These are phyloP conservation scores for Mizuhopecten yessoensis DNA, from an alignment of 1,140 invertebrate species.

Conservation along the genomic window DNA sequence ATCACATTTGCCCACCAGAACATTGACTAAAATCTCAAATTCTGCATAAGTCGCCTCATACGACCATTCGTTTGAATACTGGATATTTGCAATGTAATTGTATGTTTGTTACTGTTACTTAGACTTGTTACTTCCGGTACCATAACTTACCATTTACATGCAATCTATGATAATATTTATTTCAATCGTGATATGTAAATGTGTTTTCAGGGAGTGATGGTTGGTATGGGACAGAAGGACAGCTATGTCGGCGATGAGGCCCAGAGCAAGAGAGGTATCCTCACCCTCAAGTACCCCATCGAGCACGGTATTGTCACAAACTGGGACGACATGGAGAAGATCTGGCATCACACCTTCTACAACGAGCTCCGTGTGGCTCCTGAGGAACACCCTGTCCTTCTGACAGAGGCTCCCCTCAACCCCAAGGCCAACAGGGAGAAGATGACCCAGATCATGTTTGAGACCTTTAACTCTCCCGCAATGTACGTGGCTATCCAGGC, in stretches of 20 bases:
- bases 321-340: constrained; percentile 93
- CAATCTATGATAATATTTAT: too few species aligned
- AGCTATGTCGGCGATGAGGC: constrained; percentile 83
- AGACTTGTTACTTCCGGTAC: too few species aligned
- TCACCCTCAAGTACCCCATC: constrained; percentile 84
- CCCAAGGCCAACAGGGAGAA: constrained; percentile 75
- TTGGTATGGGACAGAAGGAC: constrained; percentile 94
- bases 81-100: too few species aligned
- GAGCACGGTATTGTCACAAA: constrained; percentile 85
- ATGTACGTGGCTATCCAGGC: constrained; percentile 94
- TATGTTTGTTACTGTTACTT: too few species aligned
- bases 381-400: constrained; percentile 79
- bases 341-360: constrained; percentile 89
- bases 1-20: too few species aligned
- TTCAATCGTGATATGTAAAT: too few species aligned
- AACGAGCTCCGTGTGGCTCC: constrained; percentile 94
- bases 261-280: constrained; percentile 88
- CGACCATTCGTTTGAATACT: too few species aligned
- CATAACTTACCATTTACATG: too few species aligned
- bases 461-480: constrained; percentile 92
- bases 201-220: constrained; percentile 91
- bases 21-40: too few species aligned
- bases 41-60: too few species aligned
- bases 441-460: constrained; percentile 82
- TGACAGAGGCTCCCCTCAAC: constrained; percentile 80